Evolutionary conservation across 2,888 invertebrate genomes (phyloP).

Genomic region (Neria commutata): DNA sequence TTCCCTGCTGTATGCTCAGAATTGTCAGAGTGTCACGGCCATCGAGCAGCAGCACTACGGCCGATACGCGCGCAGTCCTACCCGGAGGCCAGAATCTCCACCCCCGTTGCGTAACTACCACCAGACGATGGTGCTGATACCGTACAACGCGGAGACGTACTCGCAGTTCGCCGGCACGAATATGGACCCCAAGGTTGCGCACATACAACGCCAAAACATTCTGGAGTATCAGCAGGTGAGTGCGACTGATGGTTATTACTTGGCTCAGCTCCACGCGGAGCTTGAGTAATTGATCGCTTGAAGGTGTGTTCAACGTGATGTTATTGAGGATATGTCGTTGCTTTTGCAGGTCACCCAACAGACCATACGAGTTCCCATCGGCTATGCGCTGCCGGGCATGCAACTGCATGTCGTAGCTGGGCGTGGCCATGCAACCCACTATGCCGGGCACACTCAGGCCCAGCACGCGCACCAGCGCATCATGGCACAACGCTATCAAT

Average conservation of each 20-base stretch:
- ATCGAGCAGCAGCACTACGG: slow-evolving; percentile 56
- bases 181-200: slow-evolving; percentile 56
- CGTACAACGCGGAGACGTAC: slow-evolving; percentile 66
- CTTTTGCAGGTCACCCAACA: slow-evolving; percentile 60
- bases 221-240: slow-evolving; percentile 62
- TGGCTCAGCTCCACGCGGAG: too few species aligned
- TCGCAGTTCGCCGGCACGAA: slow-evolving; percentile 59
- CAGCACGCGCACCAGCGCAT: slow-evolving; percentile 51
- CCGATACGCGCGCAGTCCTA: slow-evolving; percentile 61
- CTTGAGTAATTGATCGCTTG: too few species aligned
- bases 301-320: too few species aligned
- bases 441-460: slow-evolving; percentile 46
- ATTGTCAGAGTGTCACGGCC: slow-evolving; percentile 56
- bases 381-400: slow-evolving; percentile 63
- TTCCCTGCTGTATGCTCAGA: slow-evolving; percentile 57
- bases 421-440: slow-evolving; percentile 51
- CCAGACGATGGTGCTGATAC: slow-evolving; percentile 73
- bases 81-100: slow-evolving; percentile 70
- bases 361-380: slow-evolving; percentile 63
- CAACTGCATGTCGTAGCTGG: slow-evolving; percentile 63
- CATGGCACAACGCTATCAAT: slow-evolving; percentile 54
- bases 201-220: slow-evolving; percentile 60
- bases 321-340: slow-evolving; percentile 3
- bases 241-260: too few species aligned
- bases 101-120: slow-evolving; percentile 73